phyloP scores from a whole-genome alignment of 2,113 vertebrate species.

The Tympanuchus pallidicinctus region DNA sequence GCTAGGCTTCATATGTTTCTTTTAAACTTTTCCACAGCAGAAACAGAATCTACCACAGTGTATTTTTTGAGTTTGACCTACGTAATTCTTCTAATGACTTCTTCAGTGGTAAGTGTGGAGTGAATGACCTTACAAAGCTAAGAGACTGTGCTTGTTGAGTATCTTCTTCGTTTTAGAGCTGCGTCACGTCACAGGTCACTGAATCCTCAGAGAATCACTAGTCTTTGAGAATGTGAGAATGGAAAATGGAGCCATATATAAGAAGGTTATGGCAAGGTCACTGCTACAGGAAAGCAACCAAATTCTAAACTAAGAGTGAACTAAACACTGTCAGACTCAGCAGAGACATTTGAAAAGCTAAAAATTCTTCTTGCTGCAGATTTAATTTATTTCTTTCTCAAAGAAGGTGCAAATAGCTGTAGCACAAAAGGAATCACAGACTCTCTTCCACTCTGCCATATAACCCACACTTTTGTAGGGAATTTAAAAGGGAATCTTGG shows the following conservation, averaged over 20 bases:
- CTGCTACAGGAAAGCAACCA: not conserved
- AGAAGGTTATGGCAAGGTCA: not conserved
- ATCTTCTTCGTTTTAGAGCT: not conserved
- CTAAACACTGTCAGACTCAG: not conserved
- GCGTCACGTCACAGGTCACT: not conserved
- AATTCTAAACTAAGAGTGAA: not conserved
- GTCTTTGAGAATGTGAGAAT: not conserved
- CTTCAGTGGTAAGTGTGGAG: not conserved
- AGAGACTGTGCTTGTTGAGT: not conserved
- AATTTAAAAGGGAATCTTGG: not conserved
- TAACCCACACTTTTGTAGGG: not conserved
- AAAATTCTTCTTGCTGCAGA: not conserved
- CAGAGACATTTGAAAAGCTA: not conserved
- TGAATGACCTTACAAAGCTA: not conserved
- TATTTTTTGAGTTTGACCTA: not conserved
- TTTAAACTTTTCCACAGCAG: not conserved
- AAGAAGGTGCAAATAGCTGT: not conserved
- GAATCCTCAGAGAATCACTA: not conserved
- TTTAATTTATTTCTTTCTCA: not conserved
- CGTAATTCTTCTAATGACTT: not conserved
- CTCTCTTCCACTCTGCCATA: not conserved
- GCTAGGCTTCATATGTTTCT: not conserved
- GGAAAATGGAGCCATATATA: not conserved
- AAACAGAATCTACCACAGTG: not conserved
- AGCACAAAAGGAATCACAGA: not conserved